Base-by-base conservation (phyloP, 1,140 invertebrate genomes). In the Pararge aegeria region DNA sequence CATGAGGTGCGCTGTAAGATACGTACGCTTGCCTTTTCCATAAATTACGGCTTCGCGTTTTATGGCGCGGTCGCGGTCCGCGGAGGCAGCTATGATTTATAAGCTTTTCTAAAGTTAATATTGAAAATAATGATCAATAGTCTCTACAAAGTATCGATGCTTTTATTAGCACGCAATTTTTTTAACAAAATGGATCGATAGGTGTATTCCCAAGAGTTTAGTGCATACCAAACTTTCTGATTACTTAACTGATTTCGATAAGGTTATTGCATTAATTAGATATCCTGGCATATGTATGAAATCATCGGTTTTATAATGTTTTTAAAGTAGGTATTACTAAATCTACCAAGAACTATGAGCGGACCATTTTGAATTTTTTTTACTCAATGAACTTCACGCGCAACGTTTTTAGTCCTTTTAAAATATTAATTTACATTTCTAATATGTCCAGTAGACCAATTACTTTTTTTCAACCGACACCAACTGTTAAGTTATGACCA, bases 11-110 rank as follows among this genome's bases (percentile, higher is more conserved):
- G 70, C 59, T 71, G 59, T 57, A 48, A 46, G 50, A 59, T 62
- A 64, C 24, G 3, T 59, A 54, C 55, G 64, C 68, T 70, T 68
- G 77, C 75, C 78, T 80, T 80, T 81, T 80, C 66, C 71, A 70
- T 74, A 68, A 66, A 68, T 73, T 67, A 70, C 10, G 18, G 9
- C 19, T 4, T 46, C 12, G 12, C 44, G 44, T 1, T 46, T 24
- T 46, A 46, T 46, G 18, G 18, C 38, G 16, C 10, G 30, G 30
- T 34, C 30, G 10, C 27, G 13, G 34, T 38, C 10, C 34, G 34
- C 38, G 38, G 13, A 42, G 13, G 15, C 13, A 3, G 38, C 6
- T 12, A 5, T 42, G 38, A 42, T 42, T 16, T 18, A 18, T 42
- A 34, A 34, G 9, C n/a, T 34, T 34, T n/a, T 34, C 12, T 12